Conservation (phyloP, 2,797 vertebrate genomes). For the Arrhamphus sclerolepis region DNA sequence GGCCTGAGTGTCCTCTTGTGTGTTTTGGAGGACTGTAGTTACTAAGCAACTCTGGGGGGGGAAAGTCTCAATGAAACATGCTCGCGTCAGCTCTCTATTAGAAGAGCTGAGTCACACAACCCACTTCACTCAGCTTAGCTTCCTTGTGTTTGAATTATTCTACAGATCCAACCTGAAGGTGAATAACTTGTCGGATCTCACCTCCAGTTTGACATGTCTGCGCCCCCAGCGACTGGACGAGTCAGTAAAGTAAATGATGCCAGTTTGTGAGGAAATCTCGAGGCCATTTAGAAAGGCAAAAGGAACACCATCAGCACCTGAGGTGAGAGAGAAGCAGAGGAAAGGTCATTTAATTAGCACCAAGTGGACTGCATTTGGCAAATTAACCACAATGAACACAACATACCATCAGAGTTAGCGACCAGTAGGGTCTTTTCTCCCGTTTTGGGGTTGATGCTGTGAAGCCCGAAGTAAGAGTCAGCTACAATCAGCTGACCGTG, state of each 20-base stretch:
- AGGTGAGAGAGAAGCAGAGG: not conserved
- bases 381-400: not conserved
- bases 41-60: slow-evolving; percentile 7
- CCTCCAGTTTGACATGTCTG: slow-evolving; percentile 79
- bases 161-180: not conserved
- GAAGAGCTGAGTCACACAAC: too few relatives aligned
- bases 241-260: slow-evolving; percentile 80
- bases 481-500: slow-evolving; percentile 74
- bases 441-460: slow-evolving; percentile 70
- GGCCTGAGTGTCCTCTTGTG: slow-evolving; percentile 7
- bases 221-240: slow-evolving; percentile 83
- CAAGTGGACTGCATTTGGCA: not conserved
- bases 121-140: too few relatives aligned
- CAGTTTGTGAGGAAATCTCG: slow-evolving; percentile 76
- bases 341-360: not conserved
- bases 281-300: slow-evolving; percentile 82
- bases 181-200: slow-evolving; percentile 25
- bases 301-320: slow-evolving; percentile 76
- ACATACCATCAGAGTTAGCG: slow-evolving; percentile 69
- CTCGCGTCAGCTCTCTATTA: slow-evolving; percentile 3
- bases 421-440: slow-evolving; percentile 77
- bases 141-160: not conserved
- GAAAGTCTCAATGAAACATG: not conserved
- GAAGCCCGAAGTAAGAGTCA: slow-evolving; percentile 80
- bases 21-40: slow-evolving; percentile 8